Conservation (phyloP, 2,797 vertebrate species). For the Cetoscarus ocellatus region DNA sequence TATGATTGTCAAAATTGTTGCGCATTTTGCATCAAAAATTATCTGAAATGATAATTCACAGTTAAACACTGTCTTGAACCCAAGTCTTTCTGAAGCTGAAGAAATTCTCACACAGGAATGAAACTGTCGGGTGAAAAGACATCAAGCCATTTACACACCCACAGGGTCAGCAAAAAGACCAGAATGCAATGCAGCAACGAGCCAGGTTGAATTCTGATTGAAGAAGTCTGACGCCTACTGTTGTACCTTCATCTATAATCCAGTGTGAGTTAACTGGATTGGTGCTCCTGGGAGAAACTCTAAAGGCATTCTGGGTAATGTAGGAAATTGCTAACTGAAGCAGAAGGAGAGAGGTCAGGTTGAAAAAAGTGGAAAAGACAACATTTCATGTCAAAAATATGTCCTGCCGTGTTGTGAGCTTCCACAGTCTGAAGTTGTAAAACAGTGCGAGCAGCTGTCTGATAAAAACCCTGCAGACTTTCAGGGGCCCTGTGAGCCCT, state of each 20-base stretch:
- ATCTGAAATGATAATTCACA: no score
- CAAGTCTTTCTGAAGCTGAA: neutral
- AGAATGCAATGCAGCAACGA: conserved; percentile 15
- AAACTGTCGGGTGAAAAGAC: neutral
- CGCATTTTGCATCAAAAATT: no score
- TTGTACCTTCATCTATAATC: neutral
- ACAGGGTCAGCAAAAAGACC: neutral
- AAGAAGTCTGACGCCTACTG: neutral
- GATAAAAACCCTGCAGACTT: conserved; percentile 20
- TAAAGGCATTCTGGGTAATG: conserved; percentile 45
- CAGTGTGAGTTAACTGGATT: neutral
- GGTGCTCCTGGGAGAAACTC: conserved; percentile 1
- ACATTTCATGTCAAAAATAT: neutral
- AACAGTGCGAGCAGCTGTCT: conserved; percentile 17
- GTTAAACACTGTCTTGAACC: no score
- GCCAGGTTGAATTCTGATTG: neutral
- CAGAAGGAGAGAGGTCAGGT: neutral
- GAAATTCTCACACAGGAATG: neutral
- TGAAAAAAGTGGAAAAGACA: neutral
- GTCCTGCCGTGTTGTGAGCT: conserved; percentile 1
- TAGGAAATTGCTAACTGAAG: conserved; percentile 6
- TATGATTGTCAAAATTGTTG: no score
- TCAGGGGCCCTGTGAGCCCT: neutral
- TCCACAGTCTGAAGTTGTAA: conserved; percentile 2
- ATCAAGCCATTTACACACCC: neutral